Evolutionary conservation across 2,888 invertebrate genomes (phyloP).

Genomic region (Ectropis crepuscularia): DNA sequence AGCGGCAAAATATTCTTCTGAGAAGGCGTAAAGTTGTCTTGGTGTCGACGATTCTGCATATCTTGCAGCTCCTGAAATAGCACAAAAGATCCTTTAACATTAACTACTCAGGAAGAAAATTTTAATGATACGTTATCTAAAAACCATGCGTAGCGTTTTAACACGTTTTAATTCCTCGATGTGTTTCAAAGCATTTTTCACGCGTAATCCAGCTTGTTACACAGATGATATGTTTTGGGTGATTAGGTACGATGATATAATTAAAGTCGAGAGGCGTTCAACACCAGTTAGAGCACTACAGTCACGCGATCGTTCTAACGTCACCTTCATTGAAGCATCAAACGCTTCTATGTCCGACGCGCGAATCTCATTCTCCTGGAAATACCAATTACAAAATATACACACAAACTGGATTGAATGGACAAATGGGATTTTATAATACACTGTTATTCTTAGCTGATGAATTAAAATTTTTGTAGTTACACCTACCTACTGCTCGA

Average conservation of each 20-base stretch:
- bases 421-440: no score
- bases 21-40: constrained; percentile 96
- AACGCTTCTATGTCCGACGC: constrained; percentile 76
- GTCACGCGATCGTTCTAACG: constrained; percentile 57
- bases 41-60: constrained; percentile 96
- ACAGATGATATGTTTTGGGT: constrained; percentile 48
- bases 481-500: no score
- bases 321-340: constrained; percentile 82
- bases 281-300: constrained; percentile 52
- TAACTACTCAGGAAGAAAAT: neutral
- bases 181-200: constrained; percentile 16
- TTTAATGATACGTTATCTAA: constrained; percentile 11
- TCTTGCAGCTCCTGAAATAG: constrained; percentile 92
- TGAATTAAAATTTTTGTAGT: no score
- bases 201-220: constrained; percentile 46
- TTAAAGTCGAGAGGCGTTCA: constrained; percentile 43
- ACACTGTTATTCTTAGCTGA: no score
- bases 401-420: neutral
- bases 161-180: constrained; percentile 1
- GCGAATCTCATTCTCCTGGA: constrained; percentile 76
- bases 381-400: constrained; percentile 51
- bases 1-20: constrained; percentile 97
- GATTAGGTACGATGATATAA: constrained; percentile 44
- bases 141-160: constrained; percentile 36
- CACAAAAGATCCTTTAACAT: constrained; percentile 1